Conservation (phyloP, 2,113 vertebrate genomes). For the Oenanthe oenanthe region DNA sequence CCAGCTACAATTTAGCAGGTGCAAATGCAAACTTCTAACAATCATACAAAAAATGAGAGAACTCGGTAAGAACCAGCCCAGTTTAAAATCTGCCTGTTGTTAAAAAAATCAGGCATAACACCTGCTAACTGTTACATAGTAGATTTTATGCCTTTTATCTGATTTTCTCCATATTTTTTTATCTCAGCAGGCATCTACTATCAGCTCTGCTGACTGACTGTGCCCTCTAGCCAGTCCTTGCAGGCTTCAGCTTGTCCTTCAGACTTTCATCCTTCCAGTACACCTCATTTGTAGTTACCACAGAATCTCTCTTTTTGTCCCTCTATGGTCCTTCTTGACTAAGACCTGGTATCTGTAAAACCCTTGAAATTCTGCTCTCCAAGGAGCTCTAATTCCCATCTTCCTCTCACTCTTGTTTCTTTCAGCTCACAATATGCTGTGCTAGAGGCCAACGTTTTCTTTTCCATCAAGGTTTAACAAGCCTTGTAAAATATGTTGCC, state of each 20-base stretch:
- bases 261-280: conserved; percentile 1
- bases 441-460: conserved; percentile 46
- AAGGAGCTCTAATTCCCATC: conserved; percentile 59
- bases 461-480: conserved; percentile 60
- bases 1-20: conserved; percentile 55
- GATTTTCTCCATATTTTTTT: conserved; percentile 60
- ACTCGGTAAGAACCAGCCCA: background rate
- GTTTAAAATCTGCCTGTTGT: conserved; percentile 1
- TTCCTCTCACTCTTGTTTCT: conserved; percentile 57
- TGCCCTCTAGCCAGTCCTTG: conserved; percentile 32
- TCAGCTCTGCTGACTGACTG: conserved; percentile 43
- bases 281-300: background rate
- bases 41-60: conserved; percentile 54
- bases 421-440: conserved; percentile 43
- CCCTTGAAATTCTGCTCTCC: conserved; percentile 48
- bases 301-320: conserved; percentile 24
- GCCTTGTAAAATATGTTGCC: conserved; percentile 53
- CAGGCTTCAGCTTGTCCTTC: conserved; percentile 29
- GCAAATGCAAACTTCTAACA: conserved; percentile 65
- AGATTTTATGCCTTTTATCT: conserved; percentile 65
- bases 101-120: conserved; percentile 20
- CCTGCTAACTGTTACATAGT: conserved; percentile 21
- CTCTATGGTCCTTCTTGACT: background rate
- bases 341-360: background rate
- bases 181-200: conserved; percentile 38